phyloP scores from a whole-genome alignment of 2,888 invertebrate genomes.

The Limnephilus lunatus region DNA sequence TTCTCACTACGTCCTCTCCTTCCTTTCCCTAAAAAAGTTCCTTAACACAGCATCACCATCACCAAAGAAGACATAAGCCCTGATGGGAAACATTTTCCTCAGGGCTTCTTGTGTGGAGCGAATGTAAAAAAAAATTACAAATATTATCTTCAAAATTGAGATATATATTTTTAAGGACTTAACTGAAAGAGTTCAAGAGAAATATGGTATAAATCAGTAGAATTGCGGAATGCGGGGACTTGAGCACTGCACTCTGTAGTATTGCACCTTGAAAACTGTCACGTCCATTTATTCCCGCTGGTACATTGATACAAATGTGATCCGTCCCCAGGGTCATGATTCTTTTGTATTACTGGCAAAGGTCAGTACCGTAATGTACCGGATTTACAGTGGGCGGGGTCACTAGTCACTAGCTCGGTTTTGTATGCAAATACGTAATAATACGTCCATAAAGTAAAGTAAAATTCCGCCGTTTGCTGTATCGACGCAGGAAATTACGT shows the following conservation, averaged over 20 bases:
- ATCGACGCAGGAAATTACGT: not conserved
- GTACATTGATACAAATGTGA: not conserved
- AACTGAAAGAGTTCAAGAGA: too few relatives aligned
- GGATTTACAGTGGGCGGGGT: slow-evolving; percentile 2
- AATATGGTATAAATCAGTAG: too few relatives aligned
- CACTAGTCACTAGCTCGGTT: not conserved
- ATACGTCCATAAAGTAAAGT: not conserved
- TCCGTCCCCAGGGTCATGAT: not conserved
- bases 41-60: too few relatives aligned
- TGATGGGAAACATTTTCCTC: too few relatives aligned
- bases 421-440: not conserved
- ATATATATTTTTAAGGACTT: too few relatives aligned
- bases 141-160: too few relatives aligned
- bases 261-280: not conserved
- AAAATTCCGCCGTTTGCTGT: not conserved
- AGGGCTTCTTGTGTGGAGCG: too few relatives aligned
- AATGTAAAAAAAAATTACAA: too few relatives aligned
- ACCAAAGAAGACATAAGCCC: too few relatives aligned
- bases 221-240: too few relatives aligned
- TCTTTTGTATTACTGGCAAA: not conserved
- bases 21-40: too few relatives aligned
- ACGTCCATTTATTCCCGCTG: not conserved
- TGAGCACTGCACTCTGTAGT: not conserved
- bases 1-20: too few relatives aligned
- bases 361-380: not conserved